Evolutionary conservation across 2,888 invertebrate genomes (phyloP).

Genomic region (Lacanobia oleracea): DNA sequence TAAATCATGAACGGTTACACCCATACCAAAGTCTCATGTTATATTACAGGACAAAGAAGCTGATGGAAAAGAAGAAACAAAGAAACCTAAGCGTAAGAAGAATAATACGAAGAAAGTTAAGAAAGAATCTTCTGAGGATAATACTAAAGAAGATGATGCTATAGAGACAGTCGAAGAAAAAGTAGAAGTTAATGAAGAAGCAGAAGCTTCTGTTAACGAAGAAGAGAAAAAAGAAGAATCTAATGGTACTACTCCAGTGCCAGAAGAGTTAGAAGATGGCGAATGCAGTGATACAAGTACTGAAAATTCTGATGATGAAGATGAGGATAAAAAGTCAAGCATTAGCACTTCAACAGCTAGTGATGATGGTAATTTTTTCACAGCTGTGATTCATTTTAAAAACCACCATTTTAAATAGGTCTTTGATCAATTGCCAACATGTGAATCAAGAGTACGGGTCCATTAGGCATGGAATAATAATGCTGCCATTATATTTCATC

Average conservation of each 20-base stretch:
- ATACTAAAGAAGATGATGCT: slow-evolving; percentile 49
- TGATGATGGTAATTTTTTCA: slow-evolving; percentile 83
- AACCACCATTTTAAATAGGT: background rate
- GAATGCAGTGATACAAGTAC: slow-evolving; percentile 91
- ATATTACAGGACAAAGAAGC: slow-evolving; percentile 87
- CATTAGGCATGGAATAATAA: background rate
- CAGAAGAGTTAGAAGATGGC: slow-evolving; percentile 91
- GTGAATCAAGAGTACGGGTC: background rate
- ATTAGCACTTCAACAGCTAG: slow-evolving; percentile 84
- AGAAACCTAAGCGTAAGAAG: slow-evolving; percentile 78
- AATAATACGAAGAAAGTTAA: slow-evolving; percentile 60
- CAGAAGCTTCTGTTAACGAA: slow-evolving; percentile 14
- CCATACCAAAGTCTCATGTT: slow-evolving; percentile 85
- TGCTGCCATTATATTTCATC: background rate
- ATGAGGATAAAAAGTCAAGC: slow-evolving; percentile 77
- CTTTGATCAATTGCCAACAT: background rate
- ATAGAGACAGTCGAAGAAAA: slow-evolving; percentile 34
- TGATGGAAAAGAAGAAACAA: slow-evolving; percentile 58
- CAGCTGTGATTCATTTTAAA: slow-evolving; percentile 30
- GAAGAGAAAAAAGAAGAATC: slow-evolving; percentile 36
- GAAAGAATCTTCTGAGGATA: slow-evolving; percentile 55
- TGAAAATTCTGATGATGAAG: slow-evolving; percentile 72
- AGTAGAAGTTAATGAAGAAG: slow-evolving; percentile 20
- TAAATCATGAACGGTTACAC: slow-evolving; percentile 80
- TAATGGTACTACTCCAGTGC: slow-evolving; percentile 51